Percentiles rank a stretch among this genome's conserved stretches.
Conservation (phyloP, 2,888 invertebrate genomes). For the Orchesella flavescens region DNA sequence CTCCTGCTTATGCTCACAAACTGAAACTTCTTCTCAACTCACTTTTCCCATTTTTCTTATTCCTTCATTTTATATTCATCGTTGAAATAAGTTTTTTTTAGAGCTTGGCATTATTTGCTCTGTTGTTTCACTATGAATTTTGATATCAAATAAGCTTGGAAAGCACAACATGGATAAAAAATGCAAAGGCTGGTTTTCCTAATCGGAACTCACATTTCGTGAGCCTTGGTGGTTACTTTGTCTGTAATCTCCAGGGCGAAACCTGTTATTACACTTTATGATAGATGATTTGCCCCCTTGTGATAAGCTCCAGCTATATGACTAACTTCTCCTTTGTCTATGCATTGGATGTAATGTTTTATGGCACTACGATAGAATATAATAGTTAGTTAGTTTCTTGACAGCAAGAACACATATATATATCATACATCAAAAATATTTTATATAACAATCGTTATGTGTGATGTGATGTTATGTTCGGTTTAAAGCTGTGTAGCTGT, state of each 20-base stretch:
- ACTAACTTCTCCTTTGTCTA: neutral
- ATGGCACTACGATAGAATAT: neutral
- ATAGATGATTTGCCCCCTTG: conserved; percentile 70
- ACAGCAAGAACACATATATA: no score
- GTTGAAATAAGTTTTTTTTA: conserved; percentile 1
- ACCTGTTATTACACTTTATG: conserved; percentile 72
- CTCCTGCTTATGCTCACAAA: no score
- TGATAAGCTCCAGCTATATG: conserved; percentile 30
- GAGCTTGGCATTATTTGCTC: neutral
- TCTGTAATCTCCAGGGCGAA: conserved; percentile 71
- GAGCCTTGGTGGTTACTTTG: conserved; percentile 72
- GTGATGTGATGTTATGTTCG: conserved; percentile 15
- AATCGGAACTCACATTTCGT: conserved; percentile 72
- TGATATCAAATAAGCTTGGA: conserved; percentile 7
- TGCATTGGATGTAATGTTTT: neutral
- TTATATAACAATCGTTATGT: neutral
- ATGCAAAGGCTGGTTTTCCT: conserved; percentile 69
- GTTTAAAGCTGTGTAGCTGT: conserved; percentile 23
- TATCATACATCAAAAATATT: no score
- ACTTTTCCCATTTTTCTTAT: neutral
- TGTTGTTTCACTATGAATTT: neutral
- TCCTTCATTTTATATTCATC: conserved; percentile 33
- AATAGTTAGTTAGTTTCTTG: no score
- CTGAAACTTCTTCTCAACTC: no score
- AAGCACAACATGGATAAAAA: conserved; percentile 18